Percentiles rank a stretch among this genome's conserved stretches.
phyloP scores from a whole-genome alignment of 2,888 invertebrate genomes.

The Callosobruchus maculatus region DNA sequence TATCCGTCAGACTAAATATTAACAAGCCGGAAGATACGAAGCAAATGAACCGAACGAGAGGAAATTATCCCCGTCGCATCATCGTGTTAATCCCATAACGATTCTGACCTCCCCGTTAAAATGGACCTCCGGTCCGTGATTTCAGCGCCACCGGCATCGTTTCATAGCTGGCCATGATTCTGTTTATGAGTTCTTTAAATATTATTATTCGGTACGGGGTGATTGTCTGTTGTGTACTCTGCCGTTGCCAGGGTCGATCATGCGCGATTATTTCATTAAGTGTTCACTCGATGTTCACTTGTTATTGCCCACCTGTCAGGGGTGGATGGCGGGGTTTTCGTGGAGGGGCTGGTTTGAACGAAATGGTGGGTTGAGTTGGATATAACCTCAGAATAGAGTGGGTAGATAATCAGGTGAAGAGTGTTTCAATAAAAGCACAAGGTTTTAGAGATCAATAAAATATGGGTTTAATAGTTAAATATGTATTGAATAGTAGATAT shows the following conservation, averaged over 20 bases:
- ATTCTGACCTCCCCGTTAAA: not conserved
- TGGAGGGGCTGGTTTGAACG: no score
- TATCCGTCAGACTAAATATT: not conserved
- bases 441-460: no score
- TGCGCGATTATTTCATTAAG: slow-evolving; percentile 36
- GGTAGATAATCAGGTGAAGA: no score
- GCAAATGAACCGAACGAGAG: not conserved
- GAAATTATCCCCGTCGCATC: not conserved
- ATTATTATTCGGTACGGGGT: slow-evolving; percentile 42
- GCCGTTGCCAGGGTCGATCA: slow-evolving; percentile 32
- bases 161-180: slow-evolving; percentile 15
- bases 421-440: no score
- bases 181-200: slow-evolving; percentile 41
- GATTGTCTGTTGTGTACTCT: slow-evolving; percentile 36
- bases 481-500: no score
- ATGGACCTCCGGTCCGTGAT: not conserved
- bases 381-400: no score
- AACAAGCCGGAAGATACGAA: not conserved
- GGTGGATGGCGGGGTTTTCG: not conserved
- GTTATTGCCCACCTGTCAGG: not conserved
- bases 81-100: not conserved
- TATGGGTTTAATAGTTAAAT: no score
- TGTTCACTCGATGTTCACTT: slow-evolving; percentile 14
- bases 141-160: slow-evolving; percentile 8
- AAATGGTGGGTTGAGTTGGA: not conserved